Conservation (phyloP, 2,797 vertebrate genomes). For the Acanthornis magna region DNA sequence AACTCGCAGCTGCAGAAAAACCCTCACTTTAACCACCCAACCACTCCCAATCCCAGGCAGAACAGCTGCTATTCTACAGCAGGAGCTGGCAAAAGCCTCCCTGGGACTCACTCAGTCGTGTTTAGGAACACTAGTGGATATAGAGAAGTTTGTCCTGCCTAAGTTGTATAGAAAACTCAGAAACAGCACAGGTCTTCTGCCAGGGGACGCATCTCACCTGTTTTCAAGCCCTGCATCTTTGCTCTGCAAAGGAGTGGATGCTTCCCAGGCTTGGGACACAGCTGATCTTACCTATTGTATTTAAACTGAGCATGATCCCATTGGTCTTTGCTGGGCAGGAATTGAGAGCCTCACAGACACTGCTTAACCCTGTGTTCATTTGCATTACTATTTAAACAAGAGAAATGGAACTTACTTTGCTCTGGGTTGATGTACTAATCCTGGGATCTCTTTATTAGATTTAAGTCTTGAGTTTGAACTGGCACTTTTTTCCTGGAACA, state of each 20-base stretch:
- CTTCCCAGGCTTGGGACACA: background rate
- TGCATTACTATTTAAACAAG: background rate
- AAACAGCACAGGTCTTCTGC: background rate
- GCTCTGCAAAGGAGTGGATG: background rate
- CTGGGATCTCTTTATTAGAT: conserved; percentile 79
- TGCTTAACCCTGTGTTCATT: background rate
- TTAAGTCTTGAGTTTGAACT: conserved; percentile 80
- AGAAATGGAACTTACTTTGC: conserved; percentile 77
- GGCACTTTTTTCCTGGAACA: conserved; percentile 93
- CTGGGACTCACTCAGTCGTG: background rate
- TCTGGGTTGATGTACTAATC: conserved; percentile 81
- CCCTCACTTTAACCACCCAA: background rate
- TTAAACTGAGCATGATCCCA: background rate
- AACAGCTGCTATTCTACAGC: background rate
- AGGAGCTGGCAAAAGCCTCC: background rate
- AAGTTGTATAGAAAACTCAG: background rate
- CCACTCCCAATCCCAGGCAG: background rate
- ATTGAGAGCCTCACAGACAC: background rate
- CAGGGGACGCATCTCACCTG: background rate
- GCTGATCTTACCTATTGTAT: background rate
- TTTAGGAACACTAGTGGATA: background rate
- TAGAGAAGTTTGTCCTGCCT: background rate
- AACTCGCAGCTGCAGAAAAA: background rate
- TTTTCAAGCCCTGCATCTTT: background rate
- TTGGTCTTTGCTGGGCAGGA: background rate